Evolutionary conservation across 2,888 invertebrate species (phyloP).

Genomic region (Aphidius colemani): DNA sequence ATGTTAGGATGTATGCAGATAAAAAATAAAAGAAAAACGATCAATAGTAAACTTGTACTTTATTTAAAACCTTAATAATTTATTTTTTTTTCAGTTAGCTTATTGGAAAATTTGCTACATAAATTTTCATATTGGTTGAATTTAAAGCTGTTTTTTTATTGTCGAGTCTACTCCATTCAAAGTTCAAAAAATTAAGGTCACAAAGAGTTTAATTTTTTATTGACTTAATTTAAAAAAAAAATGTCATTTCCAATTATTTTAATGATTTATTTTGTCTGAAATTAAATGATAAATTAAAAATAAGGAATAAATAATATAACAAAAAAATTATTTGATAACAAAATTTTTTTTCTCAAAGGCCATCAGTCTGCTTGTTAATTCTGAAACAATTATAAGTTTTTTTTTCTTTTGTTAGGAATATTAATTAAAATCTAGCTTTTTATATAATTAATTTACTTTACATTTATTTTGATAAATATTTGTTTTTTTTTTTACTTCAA

Average conservation of each 20-base stretch:
- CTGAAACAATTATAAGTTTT: slow-evolving; percentile 28
- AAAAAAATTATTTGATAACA: slow-evolving; percentile 6
- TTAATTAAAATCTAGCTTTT: not conserved
- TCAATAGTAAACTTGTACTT: slow-evolving; percentile 42
- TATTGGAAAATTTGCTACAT: not conserved
- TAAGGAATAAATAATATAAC: not conserved
- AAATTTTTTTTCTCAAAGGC: slow-evolving; percentile 13
- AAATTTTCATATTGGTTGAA: not conserved
- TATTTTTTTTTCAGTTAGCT: not conserved
- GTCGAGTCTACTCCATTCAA: not conserved
- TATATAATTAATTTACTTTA: not conserved
- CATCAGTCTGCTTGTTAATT: slow-evolving; percentile 20
- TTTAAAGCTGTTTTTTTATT: not conserved
- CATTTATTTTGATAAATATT: slow-evolving; percentile 1
- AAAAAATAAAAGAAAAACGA: slow-evolving; percentile 55
- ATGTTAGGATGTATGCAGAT: slow-evolving; percentile 58
- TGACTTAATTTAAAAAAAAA: too few relatives aligned
- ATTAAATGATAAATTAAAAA: too few relatives aligned
- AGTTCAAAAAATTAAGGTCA: too few relatives aligned
- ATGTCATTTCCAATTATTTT: too few relatives aligned
- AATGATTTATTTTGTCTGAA: too few relatives aligned
- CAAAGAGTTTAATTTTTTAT: too few relatives aligned
- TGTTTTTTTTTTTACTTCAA: slow-evolving; percentile 2
- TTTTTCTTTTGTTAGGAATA: not conserved
- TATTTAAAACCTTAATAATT: not conserved